Base-by-base conservation (phyloP, 2,888 invertebrate species). In the Drosophila paranaensis region DNA sequence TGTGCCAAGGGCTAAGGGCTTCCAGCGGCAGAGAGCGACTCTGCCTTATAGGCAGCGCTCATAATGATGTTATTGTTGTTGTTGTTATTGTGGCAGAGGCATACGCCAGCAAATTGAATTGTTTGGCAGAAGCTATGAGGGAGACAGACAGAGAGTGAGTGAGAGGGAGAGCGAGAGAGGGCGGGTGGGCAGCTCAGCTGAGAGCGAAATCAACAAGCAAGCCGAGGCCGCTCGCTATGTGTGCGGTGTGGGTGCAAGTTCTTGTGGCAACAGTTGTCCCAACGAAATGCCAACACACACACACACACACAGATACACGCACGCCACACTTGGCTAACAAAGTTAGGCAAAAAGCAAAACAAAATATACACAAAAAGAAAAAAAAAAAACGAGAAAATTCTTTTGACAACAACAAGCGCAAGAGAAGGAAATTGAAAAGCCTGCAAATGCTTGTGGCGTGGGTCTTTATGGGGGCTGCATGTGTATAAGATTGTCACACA, bases 251-350 rank as follows among this genome's bases (percentile, higher is more conserved):
- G 71, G 75, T 81, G 75, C 60, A 45, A 43, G 53, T 70, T 68
- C 88, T 79, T 67, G 74, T 87, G 88, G 88, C 82, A 83, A 83
- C 82, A 83, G 82, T 83, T 83, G 82, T 71, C 85, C 79, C 81
- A 79, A 57, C 75, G 60, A 70, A 53, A 58, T 45, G 48, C 54
- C 61, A 60, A 56, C 60, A 53, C n/a, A 33, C 30, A 27, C 51
- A 37, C 60, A 27, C 35, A 51, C 65, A 39, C 50, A 37, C 62
- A n/a, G 40, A 56, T 46, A 8, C 25, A 10, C 16, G 8, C 27
- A 3, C 40, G 13, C 9, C 11, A 14, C 48, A 35, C 62, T 39
- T 50, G 25, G 60, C 65, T 58, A 61, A 60, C 55, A 60, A 66
- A 71, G 71, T 76, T 71, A 62, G 67, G 35, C 67, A 54, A 66